phyloP scores from a whole-genome alignment of 2,888 invertebrate species.

The Catocala sponsa region DNA sequence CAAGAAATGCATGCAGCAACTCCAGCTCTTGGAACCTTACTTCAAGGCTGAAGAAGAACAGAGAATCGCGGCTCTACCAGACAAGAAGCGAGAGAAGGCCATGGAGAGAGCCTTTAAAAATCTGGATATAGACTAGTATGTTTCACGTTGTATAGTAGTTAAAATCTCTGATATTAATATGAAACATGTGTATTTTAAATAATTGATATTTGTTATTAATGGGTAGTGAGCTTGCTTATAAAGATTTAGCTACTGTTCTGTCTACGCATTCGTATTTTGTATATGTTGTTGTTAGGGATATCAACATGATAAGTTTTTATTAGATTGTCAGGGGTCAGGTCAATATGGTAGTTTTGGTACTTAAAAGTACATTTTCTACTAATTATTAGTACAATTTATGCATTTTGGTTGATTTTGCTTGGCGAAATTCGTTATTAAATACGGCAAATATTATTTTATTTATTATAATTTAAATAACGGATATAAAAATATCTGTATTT shows the following conservation, averaged over 20 bases:
- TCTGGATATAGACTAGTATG: slow-evolving; percentile 89
- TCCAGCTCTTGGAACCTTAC: slow-evolving; percentile 71
- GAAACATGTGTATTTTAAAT: slow-evolving; percentile 8
- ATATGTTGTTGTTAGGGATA: not conserved
- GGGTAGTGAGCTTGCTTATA: not conserved
- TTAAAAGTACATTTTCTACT: not conserved
- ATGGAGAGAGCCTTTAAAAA: slow-evolving; percentile 92
- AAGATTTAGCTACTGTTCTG: not conserved
- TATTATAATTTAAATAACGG: too few species aligned
- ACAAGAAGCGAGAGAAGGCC: slow-evolving; percentile 83
- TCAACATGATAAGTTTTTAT: not conserved
- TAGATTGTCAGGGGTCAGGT: slow-evolving; percentile 18
- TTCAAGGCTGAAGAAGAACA: slow-evolving; percentile 81
- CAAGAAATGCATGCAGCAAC: slow-evolving; percentile 75
- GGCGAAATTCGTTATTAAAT: too few species aligned
- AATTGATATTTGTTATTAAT: slow-evolving; percentile 2
- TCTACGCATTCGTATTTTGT: not conserved
- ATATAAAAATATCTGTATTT: too few species aligned
- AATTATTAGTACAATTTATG: not conserved
- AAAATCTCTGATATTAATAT: slow-evolving; percentile 2
- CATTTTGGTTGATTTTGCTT: too few species aligned
- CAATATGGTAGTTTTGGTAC: not conserved
- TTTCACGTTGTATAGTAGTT: slow-evolving; percentile 26
- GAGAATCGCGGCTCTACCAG: slow-evolving; percentile 73
- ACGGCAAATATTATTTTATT: too few species aligned